A percentile compares a stretch with the other conserved stretches of the same genome.
Evolutionary conservation across 30 jellyfish, hydroid and myxozoan species (phyloP).

Genomic region (Catostylus mosaicus): DNA sequence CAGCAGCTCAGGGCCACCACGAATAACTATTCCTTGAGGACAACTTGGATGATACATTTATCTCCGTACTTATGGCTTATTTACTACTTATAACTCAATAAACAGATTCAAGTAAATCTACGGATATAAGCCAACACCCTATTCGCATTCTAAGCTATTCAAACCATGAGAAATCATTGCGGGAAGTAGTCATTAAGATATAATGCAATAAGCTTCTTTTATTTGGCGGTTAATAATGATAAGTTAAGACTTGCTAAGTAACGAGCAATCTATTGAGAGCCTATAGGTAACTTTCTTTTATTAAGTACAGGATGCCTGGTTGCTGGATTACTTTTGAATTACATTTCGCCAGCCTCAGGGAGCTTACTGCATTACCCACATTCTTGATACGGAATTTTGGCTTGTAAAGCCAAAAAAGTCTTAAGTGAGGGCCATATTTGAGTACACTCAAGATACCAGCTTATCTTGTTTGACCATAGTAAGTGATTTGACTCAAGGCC

Average conservation of each 20-base stretch:
- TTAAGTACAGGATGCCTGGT: neutral
- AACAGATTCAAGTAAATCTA: neutral
- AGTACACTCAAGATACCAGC: too few species aligned
- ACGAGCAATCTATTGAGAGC: neutral
- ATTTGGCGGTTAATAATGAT: neutral
- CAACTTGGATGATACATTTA: neutral
- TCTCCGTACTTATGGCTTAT: neutral
- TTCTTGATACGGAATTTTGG: too few species aligned
- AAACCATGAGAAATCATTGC: neutral
- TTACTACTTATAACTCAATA: neutral
- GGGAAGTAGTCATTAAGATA: constrained; percentile 2
- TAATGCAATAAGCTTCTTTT: neutral
- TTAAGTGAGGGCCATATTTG: too few species aligned
- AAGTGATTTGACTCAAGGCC: too few species aligned
- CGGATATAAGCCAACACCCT: neutral
- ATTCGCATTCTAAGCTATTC: neutral
- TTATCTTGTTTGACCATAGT: too few species aligned
- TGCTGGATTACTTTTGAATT: neutral
- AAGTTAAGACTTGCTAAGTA: neutral
- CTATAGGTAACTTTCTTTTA: neutral
- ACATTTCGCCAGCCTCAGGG: neutral
- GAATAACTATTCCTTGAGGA: neutral
- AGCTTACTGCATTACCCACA: too few species aligned
- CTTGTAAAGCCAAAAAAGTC: too few species aligned
- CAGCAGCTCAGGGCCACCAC: too few species aligned